phyloP scores from a whole-genome alignment of 35 echinoderm and acorn worm species.

The Stichopus chloronotus region DNA sequence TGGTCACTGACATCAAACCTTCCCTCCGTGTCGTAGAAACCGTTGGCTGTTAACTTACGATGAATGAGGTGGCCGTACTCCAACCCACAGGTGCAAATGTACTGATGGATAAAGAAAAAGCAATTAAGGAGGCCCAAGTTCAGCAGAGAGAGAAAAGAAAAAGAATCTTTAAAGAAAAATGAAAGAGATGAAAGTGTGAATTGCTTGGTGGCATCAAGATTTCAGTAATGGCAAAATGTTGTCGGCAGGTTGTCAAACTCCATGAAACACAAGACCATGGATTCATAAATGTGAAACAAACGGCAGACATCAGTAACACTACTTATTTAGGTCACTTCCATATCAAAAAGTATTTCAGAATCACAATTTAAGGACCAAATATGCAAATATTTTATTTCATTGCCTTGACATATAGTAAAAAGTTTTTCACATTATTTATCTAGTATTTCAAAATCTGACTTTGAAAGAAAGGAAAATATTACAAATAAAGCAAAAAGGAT shows the following conservation, averaged over 20 bases:
- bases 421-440: no score
- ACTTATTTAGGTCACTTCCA: no score
- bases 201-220: neutral
- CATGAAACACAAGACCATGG: no score
- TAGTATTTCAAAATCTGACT: no score
- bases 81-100: slow-evolving; percentile 42
- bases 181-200: neutral
- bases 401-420: no score
- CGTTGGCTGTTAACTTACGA: slow-evolving; percentile 23
- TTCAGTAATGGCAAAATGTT: neutral
- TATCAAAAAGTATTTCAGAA: no score
- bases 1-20: slow-evolving; percentile 46
- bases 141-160: neutral
- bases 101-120: slow-evolving; percentile 12
- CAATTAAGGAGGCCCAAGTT: neutral
- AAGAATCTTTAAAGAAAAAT: neutral
- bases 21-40: slow-evolving; percentile 54
- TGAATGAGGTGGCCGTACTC: slow-evolving; percentile 50
- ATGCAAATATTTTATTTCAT: no score
- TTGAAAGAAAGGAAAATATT: no score
- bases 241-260: neutral
- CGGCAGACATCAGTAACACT: no score
- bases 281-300: no score
- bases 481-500: no score
- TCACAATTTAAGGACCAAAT: no score